A percentile compares a stretch with the other conserved stretches of the same genome.
Evolutionary conservation across 2,113 vertebrate genomes (phyloP).

Genomic region (Festucalex cinctus): DNA sequence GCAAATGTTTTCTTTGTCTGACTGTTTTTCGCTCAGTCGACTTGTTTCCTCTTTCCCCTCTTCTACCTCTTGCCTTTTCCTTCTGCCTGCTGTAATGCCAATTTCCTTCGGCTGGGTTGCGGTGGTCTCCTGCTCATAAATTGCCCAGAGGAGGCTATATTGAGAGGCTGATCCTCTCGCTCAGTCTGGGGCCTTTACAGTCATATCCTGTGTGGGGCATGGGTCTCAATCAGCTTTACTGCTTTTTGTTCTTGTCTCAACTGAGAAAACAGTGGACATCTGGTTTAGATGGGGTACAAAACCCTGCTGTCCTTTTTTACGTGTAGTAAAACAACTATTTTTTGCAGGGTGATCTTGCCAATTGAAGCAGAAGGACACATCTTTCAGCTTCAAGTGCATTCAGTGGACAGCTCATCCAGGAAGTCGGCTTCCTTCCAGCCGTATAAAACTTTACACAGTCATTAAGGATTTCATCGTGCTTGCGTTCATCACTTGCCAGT

Average conservation of each 20-base stretch:
- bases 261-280: slow-evolving; percentile 19
- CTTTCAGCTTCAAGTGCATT: neutral
- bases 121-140: slow-evolving; percentile 72
- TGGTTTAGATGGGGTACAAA: slow-evolving; percentile 42
- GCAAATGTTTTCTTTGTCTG: slow-evolving; percentile 32
- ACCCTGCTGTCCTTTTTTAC: neutral
- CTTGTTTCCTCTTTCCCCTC: slow-evolving; percentile 34
- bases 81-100: slow-evolving; percentile 47
- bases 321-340: neutral
- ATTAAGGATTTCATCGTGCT: neutral
- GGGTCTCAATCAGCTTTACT: slow-evolving; percentile 40
- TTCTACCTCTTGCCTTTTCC: slow-evolving; percentile 11
- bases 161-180: slow-evolving; percentile 66
- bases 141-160: slow-evolving; percentile 63
- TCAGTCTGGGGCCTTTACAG: slow-evolving; percentile 62
- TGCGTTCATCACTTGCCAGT: neutral
- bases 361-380: neutral
- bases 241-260: slow-evolving; percentile 44
- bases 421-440: neutral
- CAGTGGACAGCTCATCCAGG: neutral
- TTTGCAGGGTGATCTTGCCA: neutral
- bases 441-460: neutral
- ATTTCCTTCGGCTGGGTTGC: slow-evolving; percentile 51
- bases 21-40: slow-evolving; percentile 5
- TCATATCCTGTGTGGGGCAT: slow-evolving; percentile 70